Conservation (phyloP, 2,888 invertebrate species). For the Drosophila affinis region DNA sequence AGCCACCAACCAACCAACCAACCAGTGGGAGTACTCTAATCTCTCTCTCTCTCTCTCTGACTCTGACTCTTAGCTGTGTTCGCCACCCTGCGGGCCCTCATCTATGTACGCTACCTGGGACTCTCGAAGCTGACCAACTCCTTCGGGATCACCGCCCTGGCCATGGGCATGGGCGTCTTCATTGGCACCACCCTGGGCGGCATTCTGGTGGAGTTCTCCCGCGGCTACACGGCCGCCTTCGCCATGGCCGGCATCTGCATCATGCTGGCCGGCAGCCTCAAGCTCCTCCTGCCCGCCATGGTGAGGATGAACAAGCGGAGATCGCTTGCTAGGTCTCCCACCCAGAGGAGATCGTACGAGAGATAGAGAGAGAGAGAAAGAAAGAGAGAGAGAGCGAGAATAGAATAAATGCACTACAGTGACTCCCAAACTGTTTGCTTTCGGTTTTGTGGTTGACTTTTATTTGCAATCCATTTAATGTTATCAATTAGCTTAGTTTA, state of each 20-base stretch:
- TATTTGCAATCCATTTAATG: conserved; percentile 66
- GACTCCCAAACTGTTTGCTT: neutral
- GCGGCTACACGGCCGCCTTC: conserved; percentile 62
- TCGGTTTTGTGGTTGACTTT: conserved; percentile 44
- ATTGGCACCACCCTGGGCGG: conserved; percentile 85
- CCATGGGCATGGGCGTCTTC: conserved; percentile 90
- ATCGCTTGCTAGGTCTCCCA: neutral
- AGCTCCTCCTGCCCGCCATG: conserved; percentile 66
- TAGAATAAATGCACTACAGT: neutral
- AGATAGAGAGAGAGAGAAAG: no score
- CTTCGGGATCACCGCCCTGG: conserved; percentile 90
- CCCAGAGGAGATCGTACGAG: neutral
- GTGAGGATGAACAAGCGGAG: conserved; percentile 8
- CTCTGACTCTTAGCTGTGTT: conserved; percentile 87
- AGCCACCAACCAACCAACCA: neutral
- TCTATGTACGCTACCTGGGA: conserved; percentile 90
- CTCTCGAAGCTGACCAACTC: conserved; percentile 91
- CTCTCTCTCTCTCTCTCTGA: no score
- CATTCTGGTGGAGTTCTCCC: conserved; percentile 63
- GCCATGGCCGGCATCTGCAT: conserved; percentile 76
- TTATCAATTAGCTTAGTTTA: conserved; percentile 75
- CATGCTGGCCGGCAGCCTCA: conserved; percentile 66
- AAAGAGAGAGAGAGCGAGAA: no score
- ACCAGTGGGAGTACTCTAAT: neutral
- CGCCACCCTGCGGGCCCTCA: conserved; percentile 89